These are phyloP conservation scores for Notocelia uddmanniana DNA, from an alignment of 2,888 invertebrate species.

Conservation along the genomic window DNA sequence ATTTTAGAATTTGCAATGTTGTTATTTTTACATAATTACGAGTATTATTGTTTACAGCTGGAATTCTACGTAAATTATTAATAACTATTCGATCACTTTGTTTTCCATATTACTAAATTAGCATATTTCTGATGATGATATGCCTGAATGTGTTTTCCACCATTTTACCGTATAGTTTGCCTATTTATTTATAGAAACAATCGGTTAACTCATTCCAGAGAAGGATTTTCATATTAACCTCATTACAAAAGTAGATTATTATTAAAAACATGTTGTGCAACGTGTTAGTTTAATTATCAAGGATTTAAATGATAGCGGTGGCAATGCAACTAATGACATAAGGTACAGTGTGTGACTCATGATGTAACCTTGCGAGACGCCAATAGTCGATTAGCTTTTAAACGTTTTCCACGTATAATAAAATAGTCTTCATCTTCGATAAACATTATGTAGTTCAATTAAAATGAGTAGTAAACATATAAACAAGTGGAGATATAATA, in stretches of 20 bases:
- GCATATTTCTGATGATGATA: constrained; percentile 6
- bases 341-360: constrained; percentile 1
- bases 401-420: background rate
- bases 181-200: background rate
- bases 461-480: background rate
- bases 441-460: background rate
- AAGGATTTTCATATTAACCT: no score
- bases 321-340: background rate
- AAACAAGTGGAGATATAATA: no score
- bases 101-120: background rate
- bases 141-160: background rate
- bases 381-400: constrained; percentile 6
- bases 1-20: background rate
- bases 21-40: background rate
- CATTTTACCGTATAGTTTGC: background rate
- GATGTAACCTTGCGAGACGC: constrained; percentile 1
- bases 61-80: background rate
- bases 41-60: background rate
- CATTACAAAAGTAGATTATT: no score
- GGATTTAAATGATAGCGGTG: background rate
- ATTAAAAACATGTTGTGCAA: constrained; percentile 63
- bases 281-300: constrained; percentile 56
- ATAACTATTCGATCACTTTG: background rate
- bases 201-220: no score
- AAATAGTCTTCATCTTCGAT: constrained; percentile 9